Evolutionary conservation across 2,888 invertebrate species (phyloP), one percentile per base, ranked within the genome.

Genomic region (Calliopum simillimum): DNA sequence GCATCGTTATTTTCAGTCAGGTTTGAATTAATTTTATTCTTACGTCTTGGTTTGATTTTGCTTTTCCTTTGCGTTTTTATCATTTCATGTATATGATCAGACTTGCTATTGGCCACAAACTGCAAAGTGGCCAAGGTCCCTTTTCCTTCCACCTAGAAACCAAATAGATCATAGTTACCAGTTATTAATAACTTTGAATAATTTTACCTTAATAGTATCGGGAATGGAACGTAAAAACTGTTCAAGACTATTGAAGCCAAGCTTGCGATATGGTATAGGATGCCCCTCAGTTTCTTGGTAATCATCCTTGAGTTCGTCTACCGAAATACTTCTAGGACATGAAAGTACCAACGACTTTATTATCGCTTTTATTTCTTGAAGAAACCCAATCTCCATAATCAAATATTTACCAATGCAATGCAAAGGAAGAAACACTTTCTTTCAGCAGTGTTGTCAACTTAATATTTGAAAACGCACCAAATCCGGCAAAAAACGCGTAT

Each of bases 331-430:
- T 1, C 69, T 62, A 0, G 84, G 81, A 4, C 77, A 69, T 0
- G 85, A 84, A 23, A 83, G 67, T 5, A 84, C 76, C 19, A 84
- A 68, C 0, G 84, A 80, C 64, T 79, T 83, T 1, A 84, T 77
- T 1, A 84, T 75, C 11, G 75, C 76, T 51, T 84, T 84, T 2
- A 81, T 79, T 70, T 78, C 75, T 49, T 73, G 74, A 5, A 83
- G 65, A 13, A 76, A 69, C 0, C 80, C 77, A 4, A 72, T 68
- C 21, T 79, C 78, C 82, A 83, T 83, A 41, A 66, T 16, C 13
- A 59, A 53, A n/a, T n/a, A n/a, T n/a, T n/a, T n/a, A n/a, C n/a
- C n/a, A n/a, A n/a, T n/a, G n/a, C n/a, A n/a, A n/a, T n/a, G n/a
- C n/a, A n/a, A n/a, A n/a, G n/a, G n/a, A n/a, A n/a, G n/a, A n/a